These are phyloP conservation scores for Halocynthia aurantium DNA, from an alignment of 23 tunicate genomes.

Conservation along the genomic window DNA sequence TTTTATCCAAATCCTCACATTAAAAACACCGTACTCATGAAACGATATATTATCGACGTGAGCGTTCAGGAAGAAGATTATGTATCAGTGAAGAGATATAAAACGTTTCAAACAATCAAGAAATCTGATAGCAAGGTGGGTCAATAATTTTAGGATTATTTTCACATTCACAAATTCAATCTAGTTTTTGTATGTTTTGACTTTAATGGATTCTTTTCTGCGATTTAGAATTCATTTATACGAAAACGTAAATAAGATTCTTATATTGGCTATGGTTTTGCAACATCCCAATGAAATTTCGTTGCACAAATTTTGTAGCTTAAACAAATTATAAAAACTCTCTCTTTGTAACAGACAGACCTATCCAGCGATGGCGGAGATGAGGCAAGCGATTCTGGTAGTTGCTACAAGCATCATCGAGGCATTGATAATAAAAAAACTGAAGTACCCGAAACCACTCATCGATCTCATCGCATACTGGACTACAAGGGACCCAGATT, in stretches of 20 bases:
- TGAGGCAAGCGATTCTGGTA: conserved; percentile 12
- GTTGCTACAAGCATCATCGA: too few relatives aligned
- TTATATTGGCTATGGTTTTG: too few relatives aligned
- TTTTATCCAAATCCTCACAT: conserved; percentile 53
- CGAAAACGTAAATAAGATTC: too few relatives aligned
- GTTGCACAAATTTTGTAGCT: too few relatives aligned
- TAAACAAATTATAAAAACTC: too few relatives aligned
- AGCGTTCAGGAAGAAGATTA: conserved; percentile 38
- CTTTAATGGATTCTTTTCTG: too few relatives aligned
- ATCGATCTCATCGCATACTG: conserved; percentile 22
- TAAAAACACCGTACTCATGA: conserved; percentile 24
- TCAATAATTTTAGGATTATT: too few relatives aligned
- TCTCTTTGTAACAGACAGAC: too few relatives aligned
- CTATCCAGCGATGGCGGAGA: conserved; percentile 11
- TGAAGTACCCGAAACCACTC: neutral
- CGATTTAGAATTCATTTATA: too few relatives aligned
- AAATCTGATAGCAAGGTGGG: conserved; percentile 7
- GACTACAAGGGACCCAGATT: conserved; percentile 73
- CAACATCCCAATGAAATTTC: too few relatives aligned
- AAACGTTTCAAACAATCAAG: neutral
- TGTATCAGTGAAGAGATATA: conserved; percentile 20
- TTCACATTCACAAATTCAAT: too few relatives aligned
- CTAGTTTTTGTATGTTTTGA: too few relatives aligned
- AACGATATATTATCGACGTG: conserved; percentile 64
- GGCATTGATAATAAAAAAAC: neutral